phyloP scores from a whole-genome alignment of 2,797 vertebrate genomes.

The Bovichtus diacanthus region DNA sequence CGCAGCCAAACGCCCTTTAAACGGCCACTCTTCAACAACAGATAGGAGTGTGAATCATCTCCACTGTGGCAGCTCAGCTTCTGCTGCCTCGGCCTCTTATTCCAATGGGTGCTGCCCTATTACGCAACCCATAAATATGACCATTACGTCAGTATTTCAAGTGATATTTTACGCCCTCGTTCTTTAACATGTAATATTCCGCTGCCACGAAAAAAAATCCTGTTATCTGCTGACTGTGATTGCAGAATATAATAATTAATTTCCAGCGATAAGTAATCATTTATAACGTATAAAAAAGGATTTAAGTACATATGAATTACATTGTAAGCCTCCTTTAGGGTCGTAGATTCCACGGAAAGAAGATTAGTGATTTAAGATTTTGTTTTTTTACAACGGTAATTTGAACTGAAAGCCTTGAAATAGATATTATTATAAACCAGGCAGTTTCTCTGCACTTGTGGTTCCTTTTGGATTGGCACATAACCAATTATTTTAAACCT shows the following conservation, averaged over 20 bases:
- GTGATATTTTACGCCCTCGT: slow-evolving; percentile 58
- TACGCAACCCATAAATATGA: slow-evolving; percentile 73
- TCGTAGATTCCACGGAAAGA: slow-evolving; percentile 19
- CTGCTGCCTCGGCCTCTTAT: slow-evolving; percentile 61
- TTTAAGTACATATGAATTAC: slow-evolving; percentile 27
- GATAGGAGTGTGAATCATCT: slow-evolving; percentile 59
- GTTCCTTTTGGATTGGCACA: slow-evolving; percentile 31
- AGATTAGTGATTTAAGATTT: slow-evolving; percentile 44
- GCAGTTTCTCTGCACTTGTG: slow-evolving; percentile 21
- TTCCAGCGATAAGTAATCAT: slow-evolving; percentile 23
- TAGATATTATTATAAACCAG: slow-evolving; percentile 34
- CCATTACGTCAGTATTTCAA: slow-evolving; percentile 69
- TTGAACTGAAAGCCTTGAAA: slow-evolving; percentile 38
- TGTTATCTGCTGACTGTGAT: slow-evolving; percentile 26
- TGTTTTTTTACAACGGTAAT: slow-evolving; percentile 41
- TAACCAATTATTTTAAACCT: slow-evolving; percentile 57
- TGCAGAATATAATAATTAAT: slow-evolving; percentile 32
- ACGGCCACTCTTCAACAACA: slow-evolving; percentile 32
- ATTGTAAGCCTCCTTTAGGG: slow-evolving; percentile 17
- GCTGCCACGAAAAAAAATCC: slow-evolving; percentile 32
- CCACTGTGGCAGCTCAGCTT: slow-evolving; percentile 48
- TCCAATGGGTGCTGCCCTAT: slow-evolving; percentile 66
- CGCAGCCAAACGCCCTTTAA: slow-evolving; percentile 47
- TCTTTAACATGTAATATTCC: slow-evolving; percentile 44
- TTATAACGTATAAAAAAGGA: slow-evolving; percentile 19